Conservation (phyloP, 2,888 invertebrate species). For the Bombylius discolor region DNA sequence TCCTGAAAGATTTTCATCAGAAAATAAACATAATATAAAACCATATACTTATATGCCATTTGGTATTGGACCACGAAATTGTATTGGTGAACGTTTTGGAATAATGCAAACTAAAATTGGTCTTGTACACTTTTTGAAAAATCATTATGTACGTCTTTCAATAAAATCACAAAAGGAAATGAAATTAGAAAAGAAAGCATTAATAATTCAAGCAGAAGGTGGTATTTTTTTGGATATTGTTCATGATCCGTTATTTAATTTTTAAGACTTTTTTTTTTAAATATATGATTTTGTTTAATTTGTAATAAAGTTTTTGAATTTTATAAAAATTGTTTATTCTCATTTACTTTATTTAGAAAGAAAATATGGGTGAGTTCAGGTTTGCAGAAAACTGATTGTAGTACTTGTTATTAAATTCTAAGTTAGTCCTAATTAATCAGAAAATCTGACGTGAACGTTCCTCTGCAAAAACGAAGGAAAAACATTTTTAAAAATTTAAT, state of each 20-base stretch:
- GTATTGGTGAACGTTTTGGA: slow-evolving; percentile 32
- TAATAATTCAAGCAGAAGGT: slow-evolving; percentile 22
- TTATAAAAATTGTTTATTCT: too few species aligned
- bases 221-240: slow-evolving; percentile 26
- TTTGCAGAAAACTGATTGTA: too few species aligned
- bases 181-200: slow-evolving; percentile 24
- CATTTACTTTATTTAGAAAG: too few species aligned
- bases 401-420: too few species aligned
- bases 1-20: slow-evolving; percentile 33
- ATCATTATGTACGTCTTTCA: slow-evolving; percentile 25
- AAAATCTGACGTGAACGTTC: too few species aligned
- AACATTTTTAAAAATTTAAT: too few species aligned
- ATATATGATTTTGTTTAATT: neutral
- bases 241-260: slow-evolving; percentile 19
- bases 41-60: slow-evolving; percentile 32
- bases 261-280: neutral
- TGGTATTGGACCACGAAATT: slow-evolving; percentile 30
- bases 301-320: too few species aligned
- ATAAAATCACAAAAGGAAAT: slow-evolving; percentile 20
- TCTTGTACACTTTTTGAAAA: slow-evolving; percentile 27
- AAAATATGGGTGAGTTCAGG: too few species aligned
- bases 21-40: slow-evolving; percentile 25
- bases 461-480: too few species aligned
- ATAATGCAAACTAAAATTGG: slow-evolving; percentile 29
- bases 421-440: too few species aligned